phyloP scores from a whole-genome alignment of 1,140 invertebrate species.

The Drosophila erecta region DNA sequence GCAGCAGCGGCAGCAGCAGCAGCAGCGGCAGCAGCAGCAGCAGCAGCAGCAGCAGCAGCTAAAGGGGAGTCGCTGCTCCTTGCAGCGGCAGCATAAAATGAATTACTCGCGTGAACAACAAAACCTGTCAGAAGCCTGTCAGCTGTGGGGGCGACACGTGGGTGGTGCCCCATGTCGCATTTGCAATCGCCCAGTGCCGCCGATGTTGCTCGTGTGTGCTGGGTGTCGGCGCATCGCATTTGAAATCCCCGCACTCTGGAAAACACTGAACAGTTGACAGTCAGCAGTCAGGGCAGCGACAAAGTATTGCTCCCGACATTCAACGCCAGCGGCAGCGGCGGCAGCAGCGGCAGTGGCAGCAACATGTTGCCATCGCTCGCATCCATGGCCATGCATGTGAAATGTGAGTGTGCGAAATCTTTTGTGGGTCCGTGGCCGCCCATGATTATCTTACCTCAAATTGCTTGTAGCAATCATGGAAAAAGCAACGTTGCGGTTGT shows the following conservation, averaged over 20 bases:
- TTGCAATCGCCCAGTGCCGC: slow-evolving; percentile 53
- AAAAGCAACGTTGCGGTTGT: slow-evolving; percentile 57
- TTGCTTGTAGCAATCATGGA: slow-evolving; percentile 79
- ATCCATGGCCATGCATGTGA: slow-evolving; percentile 18
- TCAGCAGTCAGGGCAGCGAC: slow-evolving; percentile 65
- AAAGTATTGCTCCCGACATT: slow-evolving; percentile 59
- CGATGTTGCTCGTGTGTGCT: slow-evolving; percentile 16
- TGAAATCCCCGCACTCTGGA: slow-evolving; percentile 63
- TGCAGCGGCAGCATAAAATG: slow-evolving; percentile 75
- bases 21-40: slow-evolving; percentile 34
- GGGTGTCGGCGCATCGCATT: slow-evolving; percentile 77
- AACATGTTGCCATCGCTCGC: slow-evolving; percentile 59
- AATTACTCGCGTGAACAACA: slow-evolving; percentile 85
- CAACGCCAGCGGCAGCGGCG: slow-evolving; percentile 36
- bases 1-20: slow-evolving; percentile 46
- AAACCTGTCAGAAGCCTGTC: slow-evolving; percentile 84
- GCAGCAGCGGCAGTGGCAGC: slow-evolving; percentile 36
- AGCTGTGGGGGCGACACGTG: slow-evolving; percentile 61
- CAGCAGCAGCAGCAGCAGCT: slow-evolving; percentile 23
- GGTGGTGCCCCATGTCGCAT: slow-evolving; percentile 39
- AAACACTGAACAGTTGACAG: slow-evolving; percentile 63
- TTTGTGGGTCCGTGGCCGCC: slow-evolving; percentile 40
- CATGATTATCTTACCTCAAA: slow-evolving; percentile 80
- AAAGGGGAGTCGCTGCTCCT: slow-evolving; percentile 45
- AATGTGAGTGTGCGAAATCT: slow-evolving; percentile 38